Conservation (phyloP, 2,888 invertebrate species). For the Lasioglossum oenotherae region DNA sequence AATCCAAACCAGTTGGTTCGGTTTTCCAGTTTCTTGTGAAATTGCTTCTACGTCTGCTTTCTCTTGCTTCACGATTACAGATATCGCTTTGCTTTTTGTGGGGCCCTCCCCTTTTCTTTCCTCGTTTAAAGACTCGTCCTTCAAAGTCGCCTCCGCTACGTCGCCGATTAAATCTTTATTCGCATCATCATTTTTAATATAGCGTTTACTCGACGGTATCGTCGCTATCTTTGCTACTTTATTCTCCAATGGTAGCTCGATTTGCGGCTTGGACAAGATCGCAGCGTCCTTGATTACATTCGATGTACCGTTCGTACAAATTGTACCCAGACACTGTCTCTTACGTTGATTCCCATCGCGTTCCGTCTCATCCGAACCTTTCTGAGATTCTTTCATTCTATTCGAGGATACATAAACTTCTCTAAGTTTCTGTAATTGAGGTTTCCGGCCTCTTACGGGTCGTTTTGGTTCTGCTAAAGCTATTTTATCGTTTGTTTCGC, state of each 20-base stretch:
- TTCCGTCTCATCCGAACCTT: not conserved
- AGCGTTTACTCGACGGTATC: not conserved
- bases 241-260: not conserved
- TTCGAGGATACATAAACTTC: not conserved
- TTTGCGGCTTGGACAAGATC: conserved; percentile 1
- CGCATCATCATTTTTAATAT: not conserved
- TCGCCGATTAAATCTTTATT: not conserved
- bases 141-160: not conserved
- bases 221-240: not conserved
- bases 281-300: not conserved
- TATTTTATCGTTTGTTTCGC: not conserved
- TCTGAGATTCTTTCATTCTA: not conserved
- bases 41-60: conserved; percentile 30
- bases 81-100: conserved; percentile 20
- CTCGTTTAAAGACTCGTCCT: not conserved
- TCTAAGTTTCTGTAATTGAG: conserved; percentile 9
- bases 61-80: conserved; percentile 60
- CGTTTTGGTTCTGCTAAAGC: not conserved
- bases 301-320: conserved; percentile 9
- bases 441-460: conserved; percentile 30
- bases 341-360: not conserved
- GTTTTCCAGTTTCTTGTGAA: not conserved
- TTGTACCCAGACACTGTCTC: conserved; percentile 3
- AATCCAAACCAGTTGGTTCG: conserved; percentile 61
- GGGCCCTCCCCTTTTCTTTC: not conserved